A percentile compares a stretch with the other conserved stretches of the same genome.
phyloP scores from a whole-genome alignment of 2,888 invertebrate genomes.

The Scrobipalpa atriplicella region DNA sequence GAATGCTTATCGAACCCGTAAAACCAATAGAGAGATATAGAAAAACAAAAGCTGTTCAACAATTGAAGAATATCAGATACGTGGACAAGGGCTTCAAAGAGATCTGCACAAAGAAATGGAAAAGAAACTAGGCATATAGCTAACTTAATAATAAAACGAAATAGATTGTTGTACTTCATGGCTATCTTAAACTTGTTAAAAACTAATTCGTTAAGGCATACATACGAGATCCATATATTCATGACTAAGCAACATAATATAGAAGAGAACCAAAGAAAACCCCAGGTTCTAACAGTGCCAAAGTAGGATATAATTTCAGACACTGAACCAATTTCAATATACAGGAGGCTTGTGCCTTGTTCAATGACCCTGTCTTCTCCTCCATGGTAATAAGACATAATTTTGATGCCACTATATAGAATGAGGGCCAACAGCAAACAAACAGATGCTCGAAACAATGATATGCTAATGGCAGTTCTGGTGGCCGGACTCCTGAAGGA shows the following conservation, averaged over 20 bases:
- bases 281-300: slow-evolving; percentile 56
- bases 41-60: slow-evolving; percentile 58
- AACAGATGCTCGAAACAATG: slow-evolving; percentile 55
- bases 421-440: slow-evolving; percentile 55
- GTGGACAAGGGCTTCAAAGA: slow-evolving; percentile 56
- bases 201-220: slow-evolving; percentile 56
- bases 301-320: slow-evolving; percentile 68
- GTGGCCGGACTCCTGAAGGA: slow-evolving; percentile 71
- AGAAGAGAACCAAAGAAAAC: slow-evolving; percentile 63
- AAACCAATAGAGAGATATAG: slow-evolving; percentile 68
- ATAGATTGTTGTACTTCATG: slow-evolving; percentile 45
- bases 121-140: slow-evolving; percentile 49
- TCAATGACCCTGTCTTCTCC: slow-evolving; percentile 67
- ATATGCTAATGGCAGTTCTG: slow-evolving; percentile 61
- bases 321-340: slow-evolving; percentile 58
- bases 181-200: slow-evolving; percentile 41
- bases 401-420: slow-evolving; percentile 63
- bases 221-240: slow-evolving; percentile 60
- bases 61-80: slow-evolving; percentile 61
- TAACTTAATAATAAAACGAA: slow-evolving; percentile 42
- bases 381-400: slow-evolving; percentile 71
- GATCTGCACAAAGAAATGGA: slow-evolving; percentile 67
- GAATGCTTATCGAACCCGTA: slow-evolving; percentile 67
- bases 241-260: slow-evolving; percentile 57
- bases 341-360: slow-evolving; percentile 54